A percentile compares a stretch with the other conserved stretches of the same genome.
phyloP scores from a whole-genome alignment of 1,140 invertebrate species.

The Schlechtendalia chinensis region DNA sequence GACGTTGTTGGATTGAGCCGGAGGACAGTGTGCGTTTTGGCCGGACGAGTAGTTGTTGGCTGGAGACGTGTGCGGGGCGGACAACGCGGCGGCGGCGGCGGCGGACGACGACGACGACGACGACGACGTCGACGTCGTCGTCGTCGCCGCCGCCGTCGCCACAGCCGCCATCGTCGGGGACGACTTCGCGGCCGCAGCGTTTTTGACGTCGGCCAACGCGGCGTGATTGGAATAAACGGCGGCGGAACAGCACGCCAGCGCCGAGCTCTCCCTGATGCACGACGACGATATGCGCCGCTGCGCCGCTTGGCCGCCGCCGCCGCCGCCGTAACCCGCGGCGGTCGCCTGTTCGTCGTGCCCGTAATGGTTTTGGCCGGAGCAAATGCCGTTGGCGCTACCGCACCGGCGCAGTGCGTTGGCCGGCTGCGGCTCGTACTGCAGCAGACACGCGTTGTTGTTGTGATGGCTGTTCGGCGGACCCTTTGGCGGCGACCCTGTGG shows the following conservation, averaged over 20 bases:
- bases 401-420: constrained; percentile 17
- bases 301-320: not conserved
- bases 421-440: constrained; percentile 25
- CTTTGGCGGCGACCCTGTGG: constrained; percentile 37
- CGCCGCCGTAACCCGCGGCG: not conserved
- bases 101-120: not conserved
- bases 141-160: not conserved
- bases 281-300: constrained; percentile 37
- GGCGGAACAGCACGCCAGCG: constrained; percentile 26
- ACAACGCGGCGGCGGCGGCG: not conserved
- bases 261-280: constrained; percentile 34
- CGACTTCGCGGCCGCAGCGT: not conserved
- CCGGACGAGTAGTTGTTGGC: not conserved
- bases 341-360: not conserved
- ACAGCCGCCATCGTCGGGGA: not conserved
- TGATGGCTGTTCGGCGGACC: not conserved
- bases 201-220: not conserved
- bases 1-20: constrained; percentile 6
- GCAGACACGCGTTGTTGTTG: constrained; percentile 23
- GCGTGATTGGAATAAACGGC: constrained; percentile 10
- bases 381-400: constrained; percentile 28
- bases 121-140: not conserved
- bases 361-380: constrained; percentile 10
- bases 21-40: constrained; percentile 38
- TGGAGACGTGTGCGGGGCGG: not conserved